Conservation (phyloP, 2,113 vertebrate genomes). For the Chloropsis hardwickii region DNA sequence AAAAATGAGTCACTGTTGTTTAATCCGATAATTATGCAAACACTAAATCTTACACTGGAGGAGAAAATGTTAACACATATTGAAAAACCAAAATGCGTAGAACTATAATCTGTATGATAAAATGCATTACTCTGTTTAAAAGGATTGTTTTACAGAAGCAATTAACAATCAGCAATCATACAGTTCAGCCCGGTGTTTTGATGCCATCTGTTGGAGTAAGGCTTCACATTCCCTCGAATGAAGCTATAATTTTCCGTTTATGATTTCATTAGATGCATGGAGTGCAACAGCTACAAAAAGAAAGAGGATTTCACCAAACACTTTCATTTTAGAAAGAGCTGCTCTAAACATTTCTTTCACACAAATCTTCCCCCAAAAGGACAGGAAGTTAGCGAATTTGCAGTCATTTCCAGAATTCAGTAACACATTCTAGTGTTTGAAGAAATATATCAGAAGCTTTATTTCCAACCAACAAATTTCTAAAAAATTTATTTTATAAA, state of each 20-base stretch:
- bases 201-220: constrained; percentile 99
- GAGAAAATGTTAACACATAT: constrained; percentile 80
- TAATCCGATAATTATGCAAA: constrained; percentile 80
- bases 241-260: constrained; percentile 84
- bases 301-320: constrained; percentile 59
- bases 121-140: constrained; percentile 82
- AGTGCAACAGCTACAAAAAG: constrained; percentile 67
- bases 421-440: background rate
- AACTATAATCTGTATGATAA: constrained; percentile 83
- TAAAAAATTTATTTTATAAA: background rate
- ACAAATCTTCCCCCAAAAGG: constrained; percentile 12
- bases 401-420: background rate
- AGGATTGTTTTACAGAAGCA: constrained; percentile 82
- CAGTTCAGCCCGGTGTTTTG: constrained; percentile 91
- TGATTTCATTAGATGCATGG: constrained; percentile 77
- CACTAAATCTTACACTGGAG: constrained; percentile 75
- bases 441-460: background rate
- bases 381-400: constrained; percentile 3
- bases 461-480: background rate
- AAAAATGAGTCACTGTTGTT: constrained; percentile 73
- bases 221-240: constrained; percentile 75
- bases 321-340: constrained; percentile 43
- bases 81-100: constrained; percentile 73
- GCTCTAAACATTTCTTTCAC: constrained; percentile 48
- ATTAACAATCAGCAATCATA: constrained; percentile 84